A percentile compares a stretch with the other conserved stretches of the same genome.
Evolutionary conservation across 1,140 invertebrate species (phyloP).

Genomic region (Gryon sp.): DNA sequence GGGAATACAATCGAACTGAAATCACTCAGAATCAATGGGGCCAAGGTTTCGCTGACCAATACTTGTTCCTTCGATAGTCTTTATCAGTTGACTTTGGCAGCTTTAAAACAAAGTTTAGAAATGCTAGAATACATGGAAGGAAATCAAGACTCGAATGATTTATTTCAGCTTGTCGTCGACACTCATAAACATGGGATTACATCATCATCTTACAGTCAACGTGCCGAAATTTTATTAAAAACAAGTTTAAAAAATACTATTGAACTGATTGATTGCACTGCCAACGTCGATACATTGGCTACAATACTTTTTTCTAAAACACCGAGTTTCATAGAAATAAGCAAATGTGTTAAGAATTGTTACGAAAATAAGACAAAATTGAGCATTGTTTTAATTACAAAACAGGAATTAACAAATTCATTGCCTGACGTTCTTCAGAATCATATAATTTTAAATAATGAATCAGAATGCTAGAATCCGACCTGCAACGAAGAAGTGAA

Average conservation of each 20-base stretch:
- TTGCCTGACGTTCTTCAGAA: background rate
- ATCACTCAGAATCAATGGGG: too few relatives aligned
- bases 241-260: background rate
- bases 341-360: background rate
- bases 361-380: background rate
- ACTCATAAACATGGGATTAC: too few relatives aligned
- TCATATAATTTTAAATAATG: constrained; percentile 2
- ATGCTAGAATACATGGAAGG: too few relatives aligned
- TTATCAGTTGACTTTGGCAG: too few relatives aligned
- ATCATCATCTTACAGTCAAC: background rate
- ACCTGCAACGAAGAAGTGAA: background rate
- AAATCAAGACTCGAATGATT: too few relatives aligned
- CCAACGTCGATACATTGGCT: background rate
- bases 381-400: background rate
- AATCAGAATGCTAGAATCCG: background rate
- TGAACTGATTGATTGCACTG: background rate
- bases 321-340: constrained; percentile 11
- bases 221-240: constrained; percentile 7
- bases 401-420: background rate
- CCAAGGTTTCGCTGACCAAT: too few relatives aligned
- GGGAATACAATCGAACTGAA: too few relatives aligned
- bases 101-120: too few relatives aligned
- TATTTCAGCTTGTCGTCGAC: too few relatives aligned
- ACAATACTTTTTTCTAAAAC: background rate
- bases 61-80: too few relatives aligned